Evolutionary conservation across 2,797 vertebrate genomes (phyloP).

Genomic region (Cephalopachus bancanus): DNA sequence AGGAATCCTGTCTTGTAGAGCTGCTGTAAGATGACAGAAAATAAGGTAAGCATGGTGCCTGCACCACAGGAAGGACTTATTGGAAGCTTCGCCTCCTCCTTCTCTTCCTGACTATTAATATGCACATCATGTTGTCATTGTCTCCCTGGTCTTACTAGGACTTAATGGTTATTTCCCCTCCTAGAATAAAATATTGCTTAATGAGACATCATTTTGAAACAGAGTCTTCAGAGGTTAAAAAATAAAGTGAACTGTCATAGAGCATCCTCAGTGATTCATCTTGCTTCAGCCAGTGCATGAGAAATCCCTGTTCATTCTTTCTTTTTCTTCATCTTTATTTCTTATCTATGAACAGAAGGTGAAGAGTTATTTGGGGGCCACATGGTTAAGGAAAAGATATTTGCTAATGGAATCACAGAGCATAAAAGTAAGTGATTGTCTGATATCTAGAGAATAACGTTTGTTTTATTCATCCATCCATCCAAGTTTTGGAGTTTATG

Average conservation of each 20-base stretch:
- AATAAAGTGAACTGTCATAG: neutral
- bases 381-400: neutral
- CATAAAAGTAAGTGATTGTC: neutral
- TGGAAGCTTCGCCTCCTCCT: neutral
- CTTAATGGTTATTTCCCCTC: neutral
- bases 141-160: neutral
- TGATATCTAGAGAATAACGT: neutral
- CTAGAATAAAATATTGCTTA: neutral
- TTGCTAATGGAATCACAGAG: neutral
- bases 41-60: neutral
- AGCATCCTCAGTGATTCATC: neutral
- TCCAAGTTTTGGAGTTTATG: neutral
- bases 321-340: neutral
- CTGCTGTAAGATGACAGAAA: neutral
- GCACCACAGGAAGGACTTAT: too few species aligned
- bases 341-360: neutral
- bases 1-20: neutral
- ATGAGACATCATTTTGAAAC: neutral
- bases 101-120: neutral
- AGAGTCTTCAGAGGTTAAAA: neutral
- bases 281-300: neutral
- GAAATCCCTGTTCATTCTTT: neutral
- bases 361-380: neutral
- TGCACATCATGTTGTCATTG: rapidly evolving
- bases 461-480: neutral